Conservation (phyloP, 2,888 invertebrate genomes). For the Boloria selene region DNA sequence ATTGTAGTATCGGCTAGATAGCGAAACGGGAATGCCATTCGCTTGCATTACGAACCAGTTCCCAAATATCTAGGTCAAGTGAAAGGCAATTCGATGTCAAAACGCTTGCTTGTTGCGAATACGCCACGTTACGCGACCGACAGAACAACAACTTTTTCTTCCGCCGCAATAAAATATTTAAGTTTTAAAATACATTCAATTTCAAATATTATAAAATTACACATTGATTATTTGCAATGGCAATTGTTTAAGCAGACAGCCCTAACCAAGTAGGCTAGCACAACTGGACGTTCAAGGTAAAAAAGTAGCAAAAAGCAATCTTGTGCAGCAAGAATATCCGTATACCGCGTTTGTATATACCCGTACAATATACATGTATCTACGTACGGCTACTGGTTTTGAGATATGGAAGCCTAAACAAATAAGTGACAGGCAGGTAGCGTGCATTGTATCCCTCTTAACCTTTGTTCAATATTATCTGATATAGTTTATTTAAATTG, state of each 20-base stretch:
- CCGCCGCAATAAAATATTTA: slow-evolving; percentile 14
- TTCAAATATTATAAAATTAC: background rate
- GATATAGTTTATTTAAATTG: slow-evolving; percentile 71
- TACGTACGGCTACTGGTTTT: slow-evolving; percentile 77
- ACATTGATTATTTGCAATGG: slow-evolving; percentile 9
- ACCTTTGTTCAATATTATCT: slow-evolving; percentile 78
- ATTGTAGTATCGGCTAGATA: slow-evolving; percentile 44
- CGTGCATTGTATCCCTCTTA: slow-evolving; percentile 65
- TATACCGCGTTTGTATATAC: slow-evolving; percentile 54
- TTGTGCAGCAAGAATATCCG: slow-evolving; percentile 53
- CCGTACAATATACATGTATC: slow-evolving; percentile 57
- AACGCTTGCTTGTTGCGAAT: slow-evolving; percentile 59
- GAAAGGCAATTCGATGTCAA: slow-evolving; percentile 76
- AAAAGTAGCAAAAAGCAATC: slow-evolving; percentile 74
- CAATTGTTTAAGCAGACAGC: slow-evolving; percentile 27
- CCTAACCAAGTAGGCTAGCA: slow-evolving; percentile 57
- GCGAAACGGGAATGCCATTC: slow-evolving; percentile 49
- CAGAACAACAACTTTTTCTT: slow-evolving; percentile 29
- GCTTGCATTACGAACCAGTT: slow-evolving; percentile 75
- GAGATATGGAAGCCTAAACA: slow-evolving; percentile 76
- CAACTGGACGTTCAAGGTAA: slow-evolving; percentile 68
- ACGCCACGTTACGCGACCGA: slow-evolving; percentile 45
- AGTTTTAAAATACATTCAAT: background rate
- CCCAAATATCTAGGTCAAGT: slow-evolving; percentile 80
- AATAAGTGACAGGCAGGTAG: slow-evolving; percentile 80